Conservation (phyloP, 2,113 vertebrate species). For the Pheucticus melanocephalus region DNA sequence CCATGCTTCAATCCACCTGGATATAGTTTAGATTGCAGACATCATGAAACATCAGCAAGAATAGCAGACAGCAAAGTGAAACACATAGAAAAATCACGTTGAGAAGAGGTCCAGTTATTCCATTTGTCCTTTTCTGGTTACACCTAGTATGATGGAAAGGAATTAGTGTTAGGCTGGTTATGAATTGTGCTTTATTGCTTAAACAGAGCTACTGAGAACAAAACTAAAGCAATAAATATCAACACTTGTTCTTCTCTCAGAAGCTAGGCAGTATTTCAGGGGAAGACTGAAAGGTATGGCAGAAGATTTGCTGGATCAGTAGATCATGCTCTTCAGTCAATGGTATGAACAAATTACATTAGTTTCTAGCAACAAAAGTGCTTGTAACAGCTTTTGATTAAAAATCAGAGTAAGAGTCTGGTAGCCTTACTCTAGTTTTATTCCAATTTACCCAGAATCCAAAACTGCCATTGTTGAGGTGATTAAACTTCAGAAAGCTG, state of each 20-base stretch:
- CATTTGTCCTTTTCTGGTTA: conserved; percentile 42
- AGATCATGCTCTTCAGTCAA: background rate
- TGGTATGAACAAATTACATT: background rate
- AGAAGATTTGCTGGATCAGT: background rate
- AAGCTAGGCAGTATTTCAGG: background rate
- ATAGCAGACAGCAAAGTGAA: conserved; percentile 49
- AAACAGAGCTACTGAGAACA: background rate
- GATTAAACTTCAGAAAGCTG: background rate
- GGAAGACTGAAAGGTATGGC: background rate
- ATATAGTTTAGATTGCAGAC: background rate
- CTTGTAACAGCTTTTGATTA: background rate
- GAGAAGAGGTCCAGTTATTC: conserved; percentile 50
- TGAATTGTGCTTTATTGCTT: background rate
- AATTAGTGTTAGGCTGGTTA: background rate
- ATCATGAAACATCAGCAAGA: conserved; percentile 7
- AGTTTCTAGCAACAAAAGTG: background rate
- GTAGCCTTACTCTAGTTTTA: background rate
- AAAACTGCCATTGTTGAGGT: background rate
- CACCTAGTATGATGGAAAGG: background rate
- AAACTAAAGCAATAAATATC: background rate
- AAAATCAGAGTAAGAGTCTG: background rate
- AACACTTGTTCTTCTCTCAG: background rate
- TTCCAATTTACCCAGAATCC: background rate
- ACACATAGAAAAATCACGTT: conserved; percentile 31
- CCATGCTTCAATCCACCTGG: background rate